These are phyloP conservation scores for Meliscaeva auricollis DNA, from an alignment of 2,888 invertebrate species.

Conservation along the genomic window DNA sequence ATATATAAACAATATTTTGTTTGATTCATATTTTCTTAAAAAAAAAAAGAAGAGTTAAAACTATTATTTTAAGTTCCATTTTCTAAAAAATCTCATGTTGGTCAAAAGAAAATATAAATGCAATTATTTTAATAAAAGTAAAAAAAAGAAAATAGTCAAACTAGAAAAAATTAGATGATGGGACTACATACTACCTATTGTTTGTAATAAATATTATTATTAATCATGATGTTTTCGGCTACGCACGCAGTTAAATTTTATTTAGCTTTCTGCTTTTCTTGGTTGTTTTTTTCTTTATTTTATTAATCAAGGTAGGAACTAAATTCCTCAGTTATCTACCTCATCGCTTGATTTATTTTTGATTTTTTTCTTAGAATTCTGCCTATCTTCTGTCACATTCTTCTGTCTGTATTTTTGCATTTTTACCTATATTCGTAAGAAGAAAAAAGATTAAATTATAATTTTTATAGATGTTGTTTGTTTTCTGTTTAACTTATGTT, in stretches of 20 bases:
- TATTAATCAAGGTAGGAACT: constrained; percentile 66
- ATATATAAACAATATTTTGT: constrained; percentile 26
- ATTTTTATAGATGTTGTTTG: constrained; percentile 35
- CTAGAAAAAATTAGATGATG: constrained; percentile 5
- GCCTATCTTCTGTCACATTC: constrained; percentile 71
- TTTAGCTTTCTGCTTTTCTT: constrained; percentile 63
- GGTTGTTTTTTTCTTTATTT: constrained; percentile 12
- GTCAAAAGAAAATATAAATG: constrained; percentile 58
- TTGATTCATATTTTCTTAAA: constrained; percentile 39
- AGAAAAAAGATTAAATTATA: constrained; percentile 69
- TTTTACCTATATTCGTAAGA: constrained; percentile 72
- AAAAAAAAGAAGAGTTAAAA: constrained; percentile 43
- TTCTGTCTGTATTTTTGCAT: constrained; percentile 71
- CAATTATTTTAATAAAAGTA: constrained; percentile 39
- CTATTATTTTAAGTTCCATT: constrained; percentile 43
- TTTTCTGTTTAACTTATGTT: constrained; percentile 48
- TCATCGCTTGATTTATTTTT: constrained; percentile 59
- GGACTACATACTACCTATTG: constrained; percentile 65
- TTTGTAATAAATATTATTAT: constrained; percentile 45
- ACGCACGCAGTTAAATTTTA: constrained; percentile 17
- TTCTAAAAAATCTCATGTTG: constrained; percentile 47
- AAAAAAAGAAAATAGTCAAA: background rate
- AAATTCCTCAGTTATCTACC: constrained; percentile 70
- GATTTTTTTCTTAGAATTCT: constrained; percentile 62
- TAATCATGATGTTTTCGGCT: constrained; percentile 29